phyloP scores from a whole-genome alignment of 2,113 vertebrate genomes.

The Physeter macrocephalus region DNA sequence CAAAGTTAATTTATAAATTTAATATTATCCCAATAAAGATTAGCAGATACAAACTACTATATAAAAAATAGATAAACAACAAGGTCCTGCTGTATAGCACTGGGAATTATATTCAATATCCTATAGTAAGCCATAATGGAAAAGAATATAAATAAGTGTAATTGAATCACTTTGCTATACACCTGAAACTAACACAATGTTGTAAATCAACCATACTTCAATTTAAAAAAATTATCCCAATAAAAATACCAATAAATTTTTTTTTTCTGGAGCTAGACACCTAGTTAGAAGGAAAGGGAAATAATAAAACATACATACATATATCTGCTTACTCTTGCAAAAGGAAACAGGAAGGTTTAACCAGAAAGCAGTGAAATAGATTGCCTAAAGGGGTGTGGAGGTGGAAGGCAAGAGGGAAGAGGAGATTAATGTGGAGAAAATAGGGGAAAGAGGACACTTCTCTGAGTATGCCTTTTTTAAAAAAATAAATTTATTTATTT shows the following conservation, averaged over 20 bases:
- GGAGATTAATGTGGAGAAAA: not conserved
- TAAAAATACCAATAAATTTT: not conserved
- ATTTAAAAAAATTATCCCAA: not conserved
- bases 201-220: no score
- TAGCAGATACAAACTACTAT: no score
- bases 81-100: no score
- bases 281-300: not conserved
- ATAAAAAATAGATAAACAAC: no score
- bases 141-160: no score
- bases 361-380: not conserved
- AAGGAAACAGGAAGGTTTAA: not conserved
- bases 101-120: no score
- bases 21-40: not conserved
- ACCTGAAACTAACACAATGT: no score
- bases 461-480: not conserved
- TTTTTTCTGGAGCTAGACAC: not conserved
- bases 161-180: no score
- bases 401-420: no score
- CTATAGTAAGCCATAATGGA: no score
- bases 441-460: not conserved
- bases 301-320: not conserved
- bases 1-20: not conserved
- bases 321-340: not conserved
- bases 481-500: no score
- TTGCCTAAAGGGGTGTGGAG: not conserved